These are phyloP conservation scores for Liposcelis brunnea DNA, from an alignment of 2,888 invertebrate genomes.

Conservation along the genomic window DNA sequence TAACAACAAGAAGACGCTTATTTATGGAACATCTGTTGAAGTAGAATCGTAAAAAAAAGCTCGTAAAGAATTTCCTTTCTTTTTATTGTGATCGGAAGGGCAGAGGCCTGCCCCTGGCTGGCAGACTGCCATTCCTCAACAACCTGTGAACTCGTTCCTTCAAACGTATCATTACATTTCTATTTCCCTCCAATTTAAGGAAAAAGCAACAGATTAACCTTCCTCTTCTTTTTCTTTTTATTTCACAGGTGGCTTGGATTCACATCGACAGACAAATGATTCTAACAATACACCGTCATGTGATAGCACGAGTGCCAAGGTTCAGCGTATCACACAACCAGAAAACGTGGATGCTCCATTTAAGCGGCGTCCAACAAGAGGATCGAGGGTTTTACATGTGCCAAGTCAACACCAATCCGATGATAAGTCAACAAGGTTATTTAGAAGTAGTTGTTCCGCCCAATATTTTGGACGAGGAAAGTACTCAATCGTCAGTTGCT, in stretches of 20 bases:
- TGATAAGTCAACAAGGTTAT: constrained; percentile 89
- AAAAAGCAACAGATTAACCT: no score
- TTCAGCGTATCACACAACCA: constrained; percentile 84
- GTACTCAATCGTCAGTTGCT: constrained; percentile 80
- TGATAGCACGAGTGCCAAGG: constrained; percentile 76
- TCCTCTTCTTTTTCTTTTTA: no score
- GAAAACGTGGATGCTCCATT: constrained; percentile 80
- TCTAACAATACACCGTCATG: constrained; percentile 78
- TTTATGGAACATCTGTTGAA: no score
- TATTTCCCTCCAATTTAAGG: no score
- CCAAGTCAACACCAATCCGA: constrained; percentile 80
- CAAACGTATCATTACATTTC: no score
- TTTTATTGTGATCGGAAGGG: no score
- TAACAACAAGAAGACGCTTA: no score
- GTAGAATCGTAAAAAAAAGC: no score
- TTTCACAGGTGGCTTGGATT: constrained; percentile 92
- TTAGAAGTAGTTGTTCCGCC: constrained; percentile 90
- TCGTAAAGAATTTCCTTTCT: no score
- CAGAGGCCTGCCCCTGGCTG: no score
- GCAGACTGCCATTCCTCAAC: no score
- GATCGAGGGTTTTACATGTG: constrained; percentile 86
- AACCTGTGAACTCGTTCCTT: no score
- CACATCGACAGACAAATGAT: constrained; percentile 91
- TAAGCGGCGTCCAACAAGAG: constrained; percentile 78
- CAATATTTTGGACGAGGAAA: constrained; percentile 76